These are phyloP conservation scores for Dicrurus megarhynchus DNA, from an alignment of 2,113 vertebrate genomes.

Conservation along the genomic window DNA sequence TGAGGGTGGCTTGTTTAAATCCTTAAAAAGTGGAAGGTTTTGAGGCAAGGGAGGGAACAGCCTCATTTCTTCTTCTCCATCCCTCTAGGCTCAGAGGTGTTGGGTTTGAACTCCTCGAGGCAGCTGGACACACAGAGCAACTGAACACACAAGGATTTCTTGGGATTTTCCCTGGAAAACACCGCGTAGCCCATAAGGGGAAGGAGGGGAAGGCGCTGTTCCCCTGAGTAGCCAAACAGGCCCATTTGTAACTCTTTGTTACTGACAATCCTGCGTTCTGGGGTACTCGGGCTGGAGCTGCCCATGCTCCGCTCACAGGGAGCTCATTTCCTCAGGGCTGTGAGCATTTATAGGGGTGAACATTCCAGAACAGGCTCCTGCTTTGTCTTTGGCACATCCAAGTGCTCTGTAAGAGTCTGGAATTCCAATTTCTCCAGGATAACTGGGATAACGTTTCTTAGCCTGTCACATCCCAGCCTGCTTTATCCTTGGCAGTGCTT, in stretches of 20 bases:
- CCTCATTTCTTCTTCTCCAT: not conserved
- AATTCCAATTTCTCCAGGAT: not conserved
- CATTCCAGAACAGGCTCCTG: not conserved
- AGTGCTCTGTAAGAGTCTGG: not conserved
- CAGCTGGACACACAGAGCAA: fast-evolving
- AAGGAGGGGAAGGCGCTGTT: not conserved
- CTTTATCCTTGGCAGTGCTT: not conserved
- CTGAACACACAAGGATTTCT: not conserved
- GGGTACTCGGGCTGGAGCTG: not conserved
- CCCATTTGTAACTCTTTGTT: not conserved
- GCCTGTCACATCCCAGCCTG: not conserved
- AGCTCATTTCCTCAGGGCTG: not conserved
- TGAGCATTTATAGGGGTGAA: not conserved
- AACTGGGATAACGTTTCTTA: not conserved
- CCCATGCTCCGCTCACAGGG: not conserved
- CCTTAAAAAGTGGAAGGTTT: not conserved
- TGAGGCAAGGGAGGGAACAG: not conserved
- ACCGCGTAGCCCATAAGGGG: not conserved
- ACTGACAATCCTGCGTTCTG: not conserved
- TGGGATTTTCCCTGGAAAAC: not conserved
- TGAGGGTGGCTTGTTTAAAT: not conserved
- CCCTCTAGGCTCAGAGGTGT: fast-evolving
- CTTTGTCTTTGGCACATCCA: not conserved
- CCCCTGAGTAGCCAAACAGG: not conserved
- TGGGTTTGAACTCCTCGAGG: not conserved